phyloP scores from a whole-genome alignment of 2,888 invertebrate species.

The Drosophila pullipes region DNA sequence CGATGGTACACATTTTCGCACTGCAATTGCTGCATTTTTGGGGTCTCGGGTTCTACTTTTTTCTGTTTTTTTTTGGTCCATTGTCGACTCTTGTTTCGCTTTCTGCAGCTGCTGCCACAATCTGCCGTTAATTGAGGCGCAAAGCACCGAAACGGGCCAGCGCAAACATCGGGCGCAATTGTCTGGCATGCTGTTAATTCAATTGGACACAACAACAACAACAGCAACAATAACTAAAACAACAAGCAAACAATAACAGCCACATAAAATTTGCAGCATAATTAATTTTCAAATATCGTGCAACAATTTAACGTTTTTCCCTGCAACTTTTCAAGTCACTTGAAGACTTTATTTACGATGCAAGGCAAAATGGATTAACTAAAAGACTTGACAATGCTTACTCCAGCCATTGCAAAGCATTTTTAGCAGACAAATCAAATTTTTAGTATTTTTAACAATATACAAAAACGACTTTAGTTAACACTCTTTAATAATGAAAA shows the following conservation, averaged over 20 bases:
- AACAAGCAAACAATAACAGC: constrained; percentile 7
- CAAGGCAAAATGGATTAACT: not conserved
- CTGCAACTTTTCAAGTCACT: constrained; percentile 13
- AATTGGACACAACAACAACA: constrained; percentile 58
- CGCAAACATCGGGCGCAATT: constrained; percentile 58
- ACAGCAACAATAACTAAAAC: constrained; percentile 21
- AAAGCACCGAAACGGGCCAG: constrained; percentile 42
- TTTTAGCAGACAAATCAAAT: no score
- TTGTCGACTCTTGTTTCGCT: constrained; percentile 29
- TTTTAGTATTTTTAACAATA: not conserved
- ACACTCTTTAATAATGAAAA: not conserved
- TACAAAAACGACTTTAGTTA: not conserved
- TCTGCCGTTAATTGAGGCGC: constrained; percentile 77
- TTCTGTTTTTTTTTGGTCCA: constrained; percentile 11
- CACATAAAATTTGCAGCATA: constrained; percentile 33
- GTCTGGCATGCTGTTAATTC: constrained; percentile 72
- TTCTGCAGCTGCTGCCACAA: constrained; percentile 56
- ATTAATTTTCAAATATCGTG: constrained; percentile 59
- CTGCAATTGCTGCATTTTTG: constrained; percentile 45
- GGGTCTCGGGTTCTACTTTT: constrained; percentile 21
- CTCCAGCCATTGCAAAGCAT: no score
- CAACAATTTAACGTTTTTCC: constrained; percentile 41
- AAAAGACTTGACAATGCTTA: not conserved
- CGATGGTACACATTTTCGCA: constrained; percentile 69
- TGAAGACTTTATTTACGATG: constrained; percentile 6